Evolutionary conservation across 2,888 invertebrate species (phyloP), one percentile per base, ranked within the genome.

Genomic region (Alloplasta piceator): DNA sequence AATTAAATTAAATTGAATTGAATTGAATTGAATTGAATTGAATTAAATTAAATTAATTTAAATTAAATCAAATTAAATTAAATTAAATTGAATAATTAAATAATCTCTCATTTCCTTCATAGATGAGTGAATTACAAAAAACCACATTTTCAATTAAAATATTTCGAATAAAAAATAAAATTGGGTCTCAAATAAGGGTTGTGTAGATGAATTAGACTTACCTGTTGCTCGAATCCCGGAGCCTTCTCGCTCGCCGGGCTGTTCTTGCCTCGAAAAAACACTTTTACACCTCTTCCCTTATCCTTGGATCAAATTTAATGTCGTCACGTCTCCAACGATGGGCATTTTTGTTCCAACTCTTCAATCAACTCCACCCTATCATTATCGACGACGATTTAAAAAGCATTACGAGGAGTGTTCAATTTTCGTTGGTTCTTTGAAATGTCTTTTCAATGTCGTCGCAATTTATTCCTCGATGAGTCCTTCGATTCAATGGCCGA

Each of bases 171-270:
- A 43, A 39, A 10, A 38, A 12, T 14, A 10, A 14, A 14, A 38
- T 10, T 10, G 36, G 56, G 36, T 38, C 10, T 0, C 16, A 55
- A 58, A 9, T 52, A 67, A 16, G 9, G n/a, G 16, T 38, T 14
- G 63, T 56, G 7, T 43, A 56, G 48, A 76, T 26, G 14, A 26
- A 68, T 76, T 43, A 64, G 68, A 87, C 87, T 89, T 91, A 92
- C 91, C 92, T 91, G 91, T 92, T 92, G 92, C 91, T 91, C 90
- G 86, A 87, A 86, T 86, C 90, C 90, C 89, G 90, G 90, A 90
- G 91, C 89, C 89, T 87, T 87, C 88, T 90, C 91, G 90, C 90
- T 89, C 87, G 90, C 87, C 91, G 91, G 91, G 89, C 89, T 89
- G 83, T 83, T 87, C 88, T 85, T 90, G 86, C 90, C 87, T 84